Base-by-base conservation (phyloP, 92 coral and sea anemone genomes). In the Diadumene lineata region DNA sequence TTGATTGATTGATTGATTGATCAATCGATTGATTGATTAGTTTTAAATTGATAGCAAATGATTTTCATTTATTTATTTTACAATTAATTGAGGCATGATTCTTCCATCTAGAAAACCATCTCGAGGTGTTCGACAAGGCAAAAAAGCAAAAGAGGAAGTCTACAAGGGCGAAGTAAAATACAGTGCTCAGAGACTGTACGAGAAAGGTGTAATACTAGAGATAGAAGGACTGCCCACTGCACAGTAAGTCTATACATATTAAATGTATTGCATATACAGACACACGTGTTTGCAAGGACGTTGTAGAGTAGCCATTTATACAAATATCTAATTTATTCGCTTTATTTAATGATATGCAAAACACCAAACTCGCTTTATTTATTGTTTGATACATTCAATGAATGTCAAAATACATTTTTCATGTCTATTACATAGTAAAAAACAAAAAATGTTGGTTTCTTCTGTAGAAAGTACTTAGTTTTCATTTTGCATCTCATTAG, bases 191-290 rank as follows among this genome's bases (percentile, higher is more conserved):
- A 88, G 90, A 65, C 72, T 96, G 64, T 90, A 90, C 69, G 99
- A 96, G 76, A 96, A 96, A 64, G 99, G 99, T 2, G 99, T 96
- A 30, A 86, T 96, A 4, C 86, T 96, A 31, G 99, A 96, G 74
- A 96, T 96, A 33, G 99, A 96, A 66, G 99, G 99, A 30, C 83
- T 96, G 1, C 99, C 99, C 9, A 91, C 91, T 23, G 86, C 97
- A 67, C 99, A 96, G 99, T 96, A 68, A 72, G 98, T 91, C 23
- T 18, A 28, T 33, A 38, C 48, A 38, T 38, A n/a, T n/a, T n/a
- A n/a, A n/a, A n/a, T n/a, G n/a, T n/a, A n/a, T 46, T 46, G 19
- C 16, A 18, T 22, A 63, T 7, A 33, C 0, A 15, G 34, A 33
- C 29, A 18, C 29, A 25, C 32, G 33, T 3, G 7, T n/a, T 0